phyloP scores from a whole-genome alignment of 2,113 vertebrate genomes.

The Tauraco erythrolophus region DNA sequence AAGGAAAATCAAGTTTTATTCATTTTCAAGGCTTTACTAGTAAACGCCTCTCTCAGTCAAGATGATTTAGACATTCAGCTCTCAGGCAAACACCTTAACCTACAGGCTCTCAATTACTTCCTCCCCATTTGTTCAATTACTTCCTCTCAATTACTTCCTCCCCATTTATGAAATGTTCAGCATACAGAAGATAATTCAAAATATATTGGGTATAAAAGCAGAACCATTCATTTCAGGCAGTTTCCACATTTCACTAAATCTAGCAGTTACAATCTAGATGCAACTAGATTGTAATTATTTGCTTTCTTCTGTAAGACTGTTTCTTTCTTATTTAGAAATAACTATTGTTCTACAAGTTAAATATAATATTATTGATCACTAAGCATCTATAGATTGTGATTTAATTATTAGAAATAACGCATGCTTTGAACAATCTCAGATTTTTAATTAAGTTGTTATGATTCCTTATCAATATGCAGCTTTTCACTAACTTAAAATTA shows the following conservation, averaged over 20 bases:
- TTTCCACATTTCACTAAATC: not conserved
- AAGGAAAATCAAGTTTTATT: not conserved
- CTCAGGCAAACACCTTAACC: not conserved
- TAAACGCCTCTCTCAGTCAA: not conserved
- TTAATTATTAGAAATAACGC: not conserved
- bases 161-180: not conserved
- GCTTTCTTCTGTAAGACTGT: not conserved
- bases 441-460: not conserved
- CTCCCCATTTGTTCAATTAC: not conserved
- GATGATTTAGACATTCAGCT: not conserved
- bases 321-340: not conserved
- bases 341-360: not conserved
- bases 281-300: not conserved
- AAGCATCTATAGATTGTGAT: not conserved
- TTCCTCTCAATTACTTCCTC: not conserved
- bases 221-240: not conserved
- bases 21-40: not conserved
- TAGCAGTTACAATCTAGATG: not conserved
- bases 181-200: not conserved
- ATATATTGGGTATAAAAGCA: not conserved
- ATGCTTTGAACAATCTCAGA: not conserved
- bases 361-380: not conserved
- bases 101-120: not conserved
- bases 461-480: not conserved
- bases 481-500: not conserved